These are phyloP conservation scores for Lytechinus pictus DNA, from an alignment of 35 echinoderm and acorn worm genomes.

Conservation along the genomic window DNA sequence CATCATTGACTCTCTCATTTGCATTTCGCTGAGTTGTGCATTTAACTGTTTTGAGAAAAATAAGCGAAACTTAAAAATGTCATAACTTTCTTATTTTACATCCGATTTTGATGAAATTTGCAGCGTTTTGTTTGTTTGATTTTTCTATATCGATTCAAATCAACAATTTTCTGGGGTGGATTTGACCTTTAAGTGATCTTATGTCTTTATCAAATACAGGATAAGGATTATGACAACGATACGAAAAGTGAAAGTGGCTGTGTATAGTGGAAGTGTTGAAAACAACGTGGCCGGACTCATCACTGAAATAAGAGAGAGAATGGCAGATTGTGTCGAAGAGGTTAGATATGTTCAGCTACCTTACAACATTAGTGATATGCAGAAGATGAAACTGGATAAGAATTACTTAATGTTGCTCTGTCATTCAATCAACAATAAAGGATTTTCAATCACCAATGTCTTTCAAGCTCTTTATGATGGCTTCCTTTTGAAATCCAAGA, in stretches of 20 bases:
- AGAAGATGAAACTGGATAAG: neutral
- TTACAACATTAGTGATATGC: neutral
- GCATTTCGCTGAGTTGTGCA: too few relatives aligned
- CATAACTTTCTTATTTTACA: too few relatives aligned
- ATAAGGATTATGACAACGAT: neutral
- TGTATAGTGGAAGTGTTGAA: neutral
- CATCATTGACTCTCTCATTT: too few relatives aligned
- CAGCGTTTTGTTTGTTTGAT: too few relatives aligned
- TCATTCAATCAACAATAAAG: conserved; percentile 23
- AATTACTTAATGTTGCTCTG: neutral
- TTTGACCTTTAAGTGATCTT: too few relatives aligned
- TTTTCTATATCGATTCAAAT: too few relatives aligned
- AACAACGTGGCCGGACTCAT: neutral
- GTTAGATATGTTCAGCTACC: neutral
- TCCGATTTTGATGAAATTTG: too few relatives aligned
- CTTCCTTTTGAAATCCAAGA: neutral
- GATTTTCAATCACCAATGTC: conserved; percentile 22
- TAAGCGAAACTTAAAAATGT: too few relatives aligned
- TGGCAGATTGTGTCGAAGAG: neutral
- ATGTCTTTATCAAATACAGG: too few relatives aligned
- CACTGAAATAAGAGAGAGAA: neutral
- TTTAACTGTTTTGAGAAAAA: too few relatives aligned
- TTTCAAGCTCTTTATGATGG: conserved; percentile 14
- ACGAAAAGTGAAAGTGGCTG: neutral
- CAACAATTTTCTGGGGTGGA: too few relatives aligned